Evolutionary conservation across 2,888 invertebrate genomes (phyloP), one percentile per base, ranked within the genome.

Genomic region (Actias luna): DNA sequence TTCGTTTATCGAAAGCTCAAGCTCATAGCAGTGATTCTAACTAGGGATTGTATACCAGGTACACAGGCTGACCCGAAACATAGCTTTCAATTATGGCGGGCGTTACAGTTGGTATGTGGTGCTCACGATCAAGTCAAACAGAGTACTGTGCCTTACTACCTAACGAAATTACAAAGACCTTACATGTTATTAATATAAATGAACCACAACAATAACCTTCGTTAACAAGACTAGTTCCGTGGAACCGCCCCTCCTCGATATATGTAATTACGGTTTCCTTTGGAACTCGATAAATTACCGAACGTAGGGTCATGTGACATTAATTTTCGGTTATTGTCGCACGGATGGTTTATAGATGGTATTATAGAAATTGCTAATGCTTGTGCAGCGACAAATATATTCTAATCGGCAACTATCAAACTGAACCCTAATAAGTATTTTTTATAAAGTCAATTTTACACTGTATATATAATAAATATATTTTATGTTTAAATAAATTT

Each of bases 231-330:
- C 12, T 22, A 22, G 10, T 25, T 46, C 18, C 22, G 12, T 22
- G 22, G 12, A 25, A 46, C 46, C 22, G 46, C 22, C 46, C 16
- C 5, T 2, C 18, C 33, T 33, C 33, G 12, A 10, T 22, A 22
- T 55, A 55, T 55, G 42, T 55, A 55, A 55, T 55, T 29, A 27
- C 27, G 55, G 55, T 55, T 16, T 55, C 16, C 55, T 55, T 16
- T 5, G 55, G 55, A 55, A 55, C 55, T 29, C 55, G 5, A 29
- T 55, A 55, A 55, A 29, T 55, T 55, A 27, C 29, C 1, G 55
- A 29, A 16, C 55, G n/a, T 29, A 55, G 55, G 55, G 27, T 55
- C 5, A 55, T n/a, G 16, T 7, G 55, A 29, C 29, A 55, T 29
- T 55, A 29, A 55, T 55, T 55, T n/a, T 27, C 16, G 55, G 27